A percentile compares a stretch with the other conserved stretches of the same genome.
phyloP scores from a whole-genome alignment of 2,888 invertebrate species.

The Danaus chrysippus region DNA sequence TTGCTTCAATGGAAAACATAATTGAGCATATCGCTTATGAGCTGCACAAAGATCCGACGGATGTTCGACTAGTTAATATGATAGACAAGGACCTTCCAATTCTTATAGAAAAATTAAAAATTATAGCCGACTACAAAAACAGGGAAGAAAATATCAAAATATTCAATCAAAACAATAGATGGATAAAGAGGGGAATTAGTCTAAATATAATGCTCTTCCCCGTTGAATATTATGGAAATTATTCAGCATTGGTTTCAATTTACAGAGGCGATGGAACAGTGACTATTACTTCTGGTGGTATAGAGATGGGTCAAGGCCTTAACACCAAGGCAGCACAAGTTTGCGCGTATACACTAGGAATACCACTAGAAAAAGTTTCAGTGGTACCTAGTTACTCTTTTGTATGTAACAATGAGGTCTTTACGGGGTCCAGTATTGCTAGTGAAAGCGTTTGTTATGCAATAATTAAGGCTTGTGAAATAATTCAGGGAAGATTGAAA shows the following conservation, averaged over 20 bases:
- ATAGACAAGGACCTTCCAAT: conserved; percentile 65
- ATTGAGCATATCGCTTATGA: conserved; percentile 83
- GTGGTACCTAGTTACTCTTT: conserved; percentile 81
- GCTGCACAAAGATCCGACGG: conserved; percentile 77
- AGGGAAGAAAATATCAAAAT: conserved; percentile 68
- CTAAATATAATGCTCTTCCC: conserved; percentile 84
- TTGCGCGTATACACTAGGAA: conserved; percentile 84
- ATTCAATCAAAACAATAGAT: conserved; percentile 84
- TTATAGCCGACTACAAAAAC: conserved; percentile 73
- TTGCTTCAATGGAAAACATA: conserved; percentile 80
- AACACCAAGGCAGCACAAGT: conserved; percentile 90
- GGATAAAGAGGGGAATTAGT: conserved; percentile 85
- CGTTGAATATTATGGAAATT: conserved; percentile 75
- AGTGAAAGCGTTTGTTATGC: conserved; percentile 81
- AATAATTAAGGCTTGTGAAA: conserved; percentile 80
- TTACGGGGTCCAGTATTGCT: conserved; percentile 83
- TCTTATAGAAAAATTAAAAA: conserved; percentile 69
- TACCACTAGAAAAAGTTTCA: conserved; percentile 80
- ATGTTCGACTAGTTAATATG: conserved; percentile 80
- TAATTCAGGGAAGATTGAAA: conserved; percentile 75
- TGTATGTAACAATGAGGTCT: conserved; percentile 79
- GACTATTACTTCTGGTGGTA: conserved; percentile 82
- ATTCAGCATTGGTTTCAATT: conserved; percentile 80
- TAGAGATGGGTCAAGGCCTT: conserved; percentile 89
- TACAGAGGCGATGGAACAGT: conserved; percentile 85